phyloP scores from a whole-genome alignment of 2,797 vertebrate species.

The Darevskia mixta region DNA sequence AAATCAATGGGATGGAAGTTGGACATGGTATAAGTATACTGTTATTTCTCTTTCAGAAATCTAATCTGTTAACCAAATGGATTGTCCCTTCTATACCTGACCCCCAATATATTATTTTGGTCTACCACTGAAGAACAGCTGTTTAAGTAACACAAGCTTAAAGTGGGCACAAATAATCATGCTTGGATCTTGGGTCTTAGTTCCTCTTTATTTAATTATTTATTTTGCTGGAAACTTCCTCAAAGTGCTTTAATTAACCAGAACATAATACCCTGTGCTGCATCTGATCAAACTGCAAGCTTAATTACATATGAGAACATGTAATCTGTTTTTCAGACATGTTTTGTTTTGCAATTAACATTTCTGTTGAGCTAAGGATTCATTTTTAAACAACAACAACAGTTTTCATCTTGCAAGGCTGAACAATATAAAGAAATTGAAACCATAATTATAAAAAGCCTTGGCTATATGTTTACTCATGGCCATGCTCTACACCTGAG shows the following conservation, averaged over 20 bases:
- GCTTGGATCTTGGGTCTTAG: conserved; percentile 25
- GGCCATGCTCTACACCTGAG: conserved; percentile 48
- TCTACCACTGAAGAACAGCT: neutral
- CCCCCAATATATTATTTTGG: neutral
- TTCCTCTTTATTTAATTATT: conserved; percentile 31
- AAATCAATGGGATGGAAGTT: too few relatives aligned
- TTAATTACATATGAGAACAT: conserved; percentile 68
- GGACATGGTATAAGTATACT: neutral
- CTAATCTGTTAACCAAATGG: too few relatives aligned
- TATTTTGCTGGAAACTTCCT: conserved; percentile 20
- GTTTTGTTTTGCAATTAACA: conserved; percentile 70
- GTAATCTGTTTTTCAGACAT: conserved; percentile 69
- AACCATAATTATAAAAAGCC: conserved; percentile 62
- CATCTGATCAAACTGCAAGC: conserved; percentile 57
- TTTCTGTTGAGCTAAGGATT: conserved; percentile 62
- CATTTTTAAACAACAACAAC: conserved; percentile 44
- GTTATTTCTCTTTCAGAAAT: neutral
- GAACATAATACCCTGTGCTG: conserved; percentile 26
- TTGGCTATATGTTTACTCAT: conserved; percentile 60
- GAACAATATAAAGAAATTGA: conserved; percentile 65
- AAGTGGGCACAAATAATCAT: neutral
- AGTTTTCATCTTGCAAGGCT: conserved; percentile 61
- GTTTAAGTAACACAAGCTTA: neutral
- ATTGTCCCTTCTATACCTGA: neutral
- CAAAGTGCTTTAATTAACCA: conserved; percentile 58